Evolutionary conservation across 2,113 vertebrate species (phyloP).

Genomic region (Rutilus rutilus): DNA sequence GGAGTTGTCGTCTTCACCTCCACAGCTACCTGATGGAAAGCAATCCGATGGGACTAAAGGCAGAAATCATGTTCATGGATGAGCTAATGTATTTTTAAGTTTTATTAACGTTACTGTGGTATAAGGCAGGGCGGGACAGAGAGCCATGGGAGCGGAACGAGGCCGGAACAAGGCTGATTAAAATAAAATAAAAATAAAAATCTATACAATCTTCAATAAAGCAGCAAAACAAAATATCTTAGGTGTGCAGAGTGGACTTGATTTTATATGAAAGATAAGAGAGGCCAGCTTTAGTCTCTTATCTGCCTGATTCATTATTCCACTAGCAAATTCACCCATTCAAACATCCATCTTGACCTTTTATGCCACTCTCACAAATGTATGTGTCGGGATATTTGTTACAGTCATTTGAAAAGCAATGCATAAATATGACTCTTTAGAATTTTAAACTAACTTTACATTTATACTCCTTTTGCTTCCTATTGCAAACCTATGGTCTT

Average conservation of each 20-base stretch:
- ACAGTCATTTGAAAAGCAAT: conserved; percentile 67
- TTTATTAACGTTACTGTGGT: no score
- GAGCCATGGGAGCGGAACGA: no score
- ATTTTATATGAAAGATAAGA: conserved; percentile 60
- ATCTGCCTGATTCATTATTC: conserved; percentile 68
- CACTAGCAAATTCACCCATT: neutral
- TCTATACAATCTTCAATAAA: conserved; percentile 48
- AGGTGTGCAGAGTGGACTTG: conserved; percentile 20
- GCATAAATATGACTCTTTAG: conserved; percentile 41
- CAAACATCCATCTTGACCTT: conserved; percentile 69
- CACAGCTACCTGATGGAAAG: no score
- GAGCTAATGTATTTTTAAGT: no score
- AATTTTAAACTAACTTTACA: neutral
- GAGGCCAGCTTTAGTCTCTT: conserved; percentile 55
- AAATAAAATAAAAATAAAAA: conserved; percentile 31
- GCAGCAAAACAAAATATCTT: conserved; percentile 45
- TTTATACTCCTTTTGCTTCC: neutral
- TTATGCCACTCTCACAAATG: conserved; percentile 62
- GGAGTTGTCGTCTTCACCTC: no score
- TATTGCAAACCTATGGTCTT: neutral
- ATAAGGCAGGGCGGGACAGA: no score
- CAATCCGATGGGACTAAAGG: no score
- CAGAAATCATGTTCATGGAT: no score
- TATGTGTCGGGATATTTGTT: conserved; percentile 66
- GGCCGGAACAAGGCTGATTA: neutral